Evolutionary conservation across 2,113 vertebrate species (phyloP).

Genomic region (Cacatua alba): DNA sequence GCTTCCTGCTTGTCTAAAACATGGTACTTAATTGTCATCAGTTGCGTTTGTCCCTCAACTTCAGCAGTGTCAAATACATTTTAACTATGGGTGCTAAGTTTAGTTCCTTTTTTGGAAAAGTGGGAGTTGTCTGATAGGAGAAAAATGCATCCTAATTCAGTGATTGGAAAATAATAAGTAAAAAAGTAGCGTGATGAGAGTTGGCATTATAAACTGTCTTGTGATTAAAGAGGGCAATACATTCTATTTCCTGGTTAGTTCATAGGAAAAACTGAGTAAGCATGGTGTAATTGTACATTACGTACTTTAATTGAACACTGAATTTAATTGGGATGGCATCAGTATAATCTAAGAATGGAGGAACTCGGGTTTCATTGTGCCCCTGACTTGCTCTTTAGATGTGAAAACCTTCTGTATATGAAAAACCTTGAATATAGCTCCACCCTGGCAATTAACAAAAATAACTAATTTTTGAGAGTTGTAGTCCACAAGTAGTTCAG

Average conservation of each 20-base stretch:
- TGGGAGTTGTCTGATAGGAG: not conserved
- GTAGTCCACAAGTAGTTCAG: not conserved
- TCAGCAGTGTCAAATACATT: not conserved
- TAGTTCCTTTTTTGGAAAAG: not conserved
- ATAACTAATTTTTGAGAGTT: conserved; percentile 8
- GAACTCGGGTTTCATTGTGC: not conserved
- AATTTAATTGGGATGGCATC: not conserved
- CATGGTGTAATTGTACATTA: not conserved
- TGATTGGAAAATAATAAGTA: not conserved
- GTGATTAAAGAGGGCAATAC: not conserved
- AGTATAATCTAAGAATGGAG: not conserved
- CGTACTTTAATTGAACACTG: not conserved
- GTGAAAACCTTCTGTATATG: not conserved
- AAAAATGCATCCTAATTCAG: not conserved
- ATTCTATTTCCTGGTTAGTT: not conserved
- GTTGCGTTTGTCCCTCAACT: not conserved
- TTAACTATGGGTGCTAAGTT: not conserved
- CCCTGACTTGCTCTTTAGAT: not conserved
- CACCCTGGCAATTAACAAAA: not conserved
- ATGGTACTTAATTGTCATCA: not conserved
- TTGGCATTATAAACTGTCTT: not conserved
- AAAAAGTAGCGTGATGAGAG: not conserved
- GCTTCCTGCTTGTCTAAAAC: not conserved
- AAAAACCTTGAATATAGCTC: not conserved
- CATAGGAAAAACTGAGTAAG: not conserved